A percentile compares a stretch with the other conserved stretches of the same genome.
Evolutionary conservation across 37 sponge, comb jelly and placozoan genomes (phyloP).

Genomic region (Geodia barretti): DNA sequence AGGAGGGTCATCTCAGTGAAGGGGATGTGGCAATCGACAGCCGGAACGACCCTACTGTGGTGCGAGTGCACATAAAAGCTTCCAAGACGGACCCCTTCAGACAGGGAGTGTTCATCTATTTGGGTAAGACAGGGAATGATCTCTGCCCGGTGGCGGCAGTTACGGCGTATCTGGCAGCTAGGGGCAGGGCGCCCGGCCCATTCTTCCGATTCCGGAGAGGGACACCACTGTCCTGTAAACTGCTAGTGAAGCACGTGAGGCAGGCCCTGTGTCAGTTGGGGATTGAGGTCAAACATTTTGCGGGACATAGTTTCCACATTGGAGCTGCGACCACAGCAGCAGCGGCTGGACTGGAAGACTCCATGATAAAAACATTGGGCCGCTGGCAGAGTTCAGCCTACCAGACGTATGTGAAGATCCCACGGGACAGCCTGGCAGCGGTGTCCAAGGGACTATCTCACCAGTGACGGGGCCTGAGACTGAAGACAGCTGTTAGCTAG

Average conservation of each 20-base stretch:
- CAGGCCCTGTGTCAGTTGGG: background rate
- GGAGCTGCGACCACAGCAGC: slow-evolving; percentile 47
- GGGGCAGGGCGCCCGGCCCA: slow-evolving; percentile 21
- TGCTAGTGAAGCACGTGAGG: slow-evolving; percentile 25
- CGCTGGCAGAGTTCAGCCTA: slow-evolving; percentile 35
- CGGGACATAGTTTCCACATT: slow-evolving; percentile 54
- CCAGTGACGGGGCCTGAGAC: background rate
- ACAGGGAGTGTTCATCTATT: slow-evolving; percentile 21
- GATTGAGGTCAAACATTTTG: slow-evolving; percentile 10
- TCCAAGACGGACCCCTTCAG: slow-evolving; percentile 60
- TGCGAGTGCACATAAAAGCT: slow-evolving; percentile 31
- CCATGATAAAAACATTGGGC: slow-evolving; percentile 22
- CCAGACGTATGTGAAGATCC: slow-evolving; percentile 15
- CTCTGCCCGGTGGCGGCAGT: slow-evolving; percentile 47
- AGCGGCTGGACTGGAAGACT: slow-evolving; percentile 8
- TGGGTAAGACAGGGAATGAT: slow-evolving; percentile 29
- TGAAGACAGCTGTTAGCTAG: too few species aligned
- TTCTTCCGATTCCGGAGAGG: slow-evolving; percentile 23
- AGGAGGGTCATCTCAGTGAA: slow-evolving; percentile 1
- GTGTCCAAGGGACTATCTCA: slow-evolving; percentile 6
- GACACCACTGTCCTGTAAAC: slow-evolving; percentile 9
- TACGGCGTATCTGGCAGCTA: slow-evolving; percentile 24
- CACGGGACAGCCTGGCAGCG: slow-evolving; percentile 14
- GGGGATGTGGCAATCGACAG: slow-evolving; percentile 37
- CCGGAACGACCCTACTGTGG: slow-evolving; percentile 2